These are phyloP conservation scores for Cataglyphis albicans DNA, from an alignment of 2,888 invertebrate species.

Conservation along the genomic window DNA sequence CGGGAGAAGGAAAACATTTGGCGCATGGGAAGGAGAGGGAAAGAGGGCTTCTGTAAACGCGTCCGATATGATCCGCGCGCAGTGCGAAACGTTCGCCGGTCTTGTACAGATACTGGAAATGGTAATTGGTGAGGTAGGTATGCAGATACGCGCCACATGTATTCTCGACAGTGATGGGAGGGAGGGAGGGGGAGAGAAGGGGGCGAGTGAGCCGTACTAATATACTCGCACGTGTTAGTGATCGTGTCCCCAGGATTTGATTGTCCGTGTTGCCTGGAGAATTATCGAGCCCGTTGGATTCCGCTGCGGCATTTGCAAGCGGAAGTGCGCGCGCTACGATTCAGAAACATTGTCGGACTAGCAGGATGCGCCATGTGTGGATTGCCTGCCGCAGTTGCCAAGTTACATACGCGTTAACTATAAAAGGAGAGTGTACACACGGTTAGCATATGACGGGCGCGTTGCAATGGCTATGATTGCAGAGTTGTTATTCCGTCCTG, in stretches of 20 bases:
- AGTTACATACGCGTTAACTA: constrained; percentile 48
- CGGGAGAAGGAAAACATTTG: not conserved
- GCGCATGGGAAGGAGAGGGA: not conserved
- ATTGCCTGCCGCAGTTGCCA: constrained; percentile 58
- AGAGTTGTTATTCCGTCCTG: not conserved
- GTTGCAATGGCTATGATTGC: constrained; percentile 10
- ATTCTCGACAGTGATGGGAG: constrained; percentile 71
- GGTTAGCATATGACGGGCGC: constrained; percentile 19
- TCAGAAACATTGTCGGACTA: constrained; percentile 68
- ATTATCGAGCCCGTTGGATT: constrained; percentile 80
- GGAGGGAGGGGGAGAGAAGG: not conserved
- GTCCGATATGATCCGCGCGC: constrained; percentile 69
- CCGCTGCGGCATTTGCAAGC: constrained; percentile 73
- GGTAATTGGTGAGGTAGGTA: constrained; percentile 82
- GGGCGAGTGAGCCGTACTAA: constrained; percentile 72
- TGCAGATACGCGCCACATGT: constrained; percentile 81
- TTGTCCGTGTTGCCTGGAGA: constrained; percentile 82
- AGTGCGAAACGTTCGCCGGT: constrained; percentile 72
- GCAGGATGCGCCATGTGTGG: constrained; percentile 56
- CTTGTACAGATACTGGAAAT: constrained; percentile 75
- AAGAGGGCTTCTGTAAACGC: constrained; percentile 64
- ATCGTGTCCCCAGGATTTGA: constrained; percentile 83
- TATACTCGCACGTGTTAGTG: constrained; percentile 83
- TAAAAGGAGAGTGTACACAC: constrained; percentile 37
- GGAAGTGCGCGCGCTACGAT: constrained; percentile 70